Base-by-base conservation (phyloP, 2,113 vertebrate genomes). In the Sylvietta virens region DNA sequence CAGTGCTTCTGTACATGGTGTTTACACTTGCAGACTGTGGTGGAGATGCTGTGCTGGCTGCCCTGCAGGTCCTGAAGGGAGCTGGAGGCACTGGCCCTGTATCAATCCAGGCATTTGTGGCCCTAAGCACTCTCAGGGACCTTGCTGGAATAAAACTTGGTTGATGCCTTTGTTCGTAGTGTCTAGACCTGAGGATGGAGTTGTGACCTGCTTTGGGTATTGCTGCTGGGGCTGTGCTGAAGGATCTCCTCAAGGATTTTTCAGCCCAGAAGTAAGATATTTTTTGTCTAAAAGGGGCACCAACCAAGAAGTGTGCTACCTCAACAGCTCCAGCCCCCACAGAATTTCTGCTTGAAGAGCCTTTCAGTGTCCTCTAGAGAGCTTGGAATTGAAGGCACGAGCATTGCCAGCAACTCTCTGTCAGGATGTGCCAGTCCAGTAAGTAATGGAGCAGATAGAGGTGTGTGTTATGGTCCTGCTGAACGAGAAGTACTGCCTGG, bases 1-100 rank as follows among this genome's bases (percentile, higher is more conserved):
- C 1, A 0, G 33, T 21, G 40, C 11, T 4, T 2, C 51, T 40
- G 26, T 30, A 7, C 12, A 1, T 0, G 1, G 27, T n/a, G 30
- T 58, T 78, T 4, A 3, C 3, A 5, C 30, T 40, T 67, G 33
- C n/a, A 27, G 60, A 54, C 45, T 2, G 3, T 24, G 47, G 14
- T 45, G 65, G 53, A 40, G 66, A 13, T 48, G 81, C 78, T 45
- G 37, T 1, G 0, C 6, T 10, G 79, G 6, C 27, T 79, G 60
- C n/a, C 23, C 30, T 51, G 44, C 21, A 27, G 10, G 74, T 60
- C 31, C 39, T 81, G 47, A 27, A 37, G 42, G 33, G 13, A 69
- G 28, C 57, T 62, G 42, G 42, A 51, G 33, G 27, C 37, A 35
- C 48, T 13, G 7, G 71, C 19, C 33, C 48, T 2, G 0, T 21